Base-by-base conservation (phyloP, 2,113 vertebrate species). In the Cygnus atratus region DNA sequence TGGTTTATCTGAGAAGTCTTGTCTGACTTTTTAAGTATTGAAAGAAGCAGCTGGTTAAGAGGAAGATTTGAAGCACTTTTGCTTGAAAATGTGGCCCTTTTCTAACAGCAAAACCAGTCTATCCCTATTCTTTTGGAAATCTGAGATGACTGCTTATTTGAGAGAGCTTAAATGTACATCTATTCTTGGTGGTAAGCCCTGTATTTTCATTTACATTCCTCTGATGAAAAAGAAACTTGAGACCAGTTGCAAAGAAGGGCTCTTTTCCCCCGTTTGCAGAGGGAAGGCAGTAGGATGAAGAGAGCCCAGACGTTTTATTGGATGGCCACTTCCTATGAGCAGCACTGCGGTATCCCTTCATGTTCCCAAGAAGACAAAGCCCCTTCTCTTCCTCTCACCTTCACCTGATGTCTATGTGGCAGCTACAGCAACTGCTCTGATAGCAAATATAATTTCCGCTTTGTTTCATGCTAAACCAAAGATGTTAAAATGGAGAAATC, bases 1-100 rank as follows among this genome's bases (percentile, higher is more conserved):
- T 67, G n/a, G 80, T 89, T 96, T 95, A 89, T 94, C 89, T 91
- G 74, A 85, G 84, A 82, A 97, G 65, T 41, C 29, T 58, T 28
- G 10, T 39, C 48, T 62, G 70, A 66, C 33, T 52, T 95, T 87
- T 90, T 74, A 79, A 93, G 66, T 18, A 4, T 1, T 1, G 83
- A 93, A 93, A 68, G 67, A 89, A 93, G 72, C 57, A 87, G 46
- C 74, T 90, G 68, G 33, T 59, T 65, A 67, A 71, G 46, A 68
- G 48, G n/a, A 67, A 62, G 33, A 86, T 75, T 72, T 50, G 66
- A 78, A 84, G 44, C 41, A 59, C n/a, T 65, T 90, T 57, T 72
- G 46, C 71, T 84, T 93, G 80, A 81, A 87, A 93, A 58, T n/a
- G 57, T 61, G 61, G 8, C 75, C 50, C 41, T 93, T 88, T 88